Evolutionary conservation across 2,113 vertebrate species (phyloP).

Genomic region (Oryzias celebensis): DNA sequence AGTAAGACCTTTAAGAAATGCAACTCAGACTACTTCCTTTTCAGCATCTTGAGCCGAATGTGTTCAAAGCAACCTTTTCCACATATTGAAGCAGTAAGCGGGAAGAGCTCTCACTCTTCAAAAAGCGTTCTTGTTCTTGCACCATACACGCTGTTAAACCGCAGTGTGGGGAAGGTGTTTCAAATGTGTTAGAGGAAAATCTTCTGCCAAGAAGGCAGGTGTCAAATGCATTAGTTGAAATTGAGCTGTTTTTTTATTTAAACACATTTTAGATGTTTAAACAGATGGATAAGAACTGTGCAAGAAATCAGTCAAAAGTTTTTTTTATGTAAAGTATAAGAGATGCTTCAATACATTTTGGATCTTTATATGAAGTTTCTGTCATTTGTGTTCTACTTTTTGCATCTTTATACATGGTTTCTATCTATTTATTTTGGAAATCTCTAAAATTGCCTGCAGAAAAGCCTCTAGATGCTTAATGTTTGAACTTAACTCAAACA

Average conservation of each 20-base stretch:
- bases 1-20: background rate
- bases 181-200: conserved; percentile 2
- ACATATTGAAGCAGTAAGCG: conserved; percentile 14
- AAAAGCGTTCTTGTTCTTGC: conserved; percentile 37
- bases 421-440: too few species aligned
- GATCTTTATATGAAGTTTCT: too few species aligned
- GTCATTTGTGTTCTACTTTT: too few species aligned
- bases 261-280: too few species aligned
- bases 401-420: too few species aligned
- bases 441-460: too few species aligned
- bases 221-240: background rate
- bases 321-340: too few species aligned
- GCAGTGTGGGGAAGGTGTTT: conserved; percentile 6
- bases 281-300: background rate
- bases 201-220: background rate
- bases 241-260: too few species aligned
- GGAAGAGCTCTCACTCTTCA: conserved; percentile 38
- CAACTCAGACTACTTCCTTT: background rate
- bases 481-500: too few species aligned
- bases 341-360: too few species aligned
- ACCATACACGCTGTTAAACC: conserved; percentile 21
- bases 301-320: background rate
- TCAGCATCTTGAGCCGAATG: conserved; percentile 9
- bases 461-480: too few species aligned
- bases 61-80: conserved; percentile 11